Evolutionary conservation across 2,888 invertebrate genomes (phyloP), one percentile per base, ranked within the genome.

Genomic region (Biston betularia): DNA sequence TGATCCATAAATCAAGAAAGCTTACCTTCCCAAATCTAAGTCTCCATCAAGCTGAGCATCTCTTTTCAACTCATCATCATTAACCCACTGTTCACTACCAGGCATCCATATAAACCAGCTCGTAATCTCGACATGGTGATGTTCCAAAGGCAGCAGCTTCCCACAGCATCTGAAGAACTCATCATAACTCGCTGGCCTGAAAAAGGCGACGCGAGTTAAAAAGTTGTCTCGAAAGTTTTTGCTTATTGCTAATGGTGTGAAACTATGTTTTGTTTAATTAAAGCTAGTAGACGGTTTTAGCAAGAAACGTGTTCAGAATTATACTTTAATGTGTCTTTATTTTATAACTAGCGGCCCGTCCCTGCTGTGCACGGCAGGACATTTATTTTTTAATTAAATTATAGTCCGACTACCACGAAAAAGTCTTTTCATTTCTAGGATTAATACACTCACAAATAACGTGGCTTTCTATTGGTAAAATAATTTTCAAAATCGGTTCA

Each of bases 51-150:
- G 7, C 15, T 14, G 6, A 24, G 4, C 24, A 24, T 24, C 48
- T n/a, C 6, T 59, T 24, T 34, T 42, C 24, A 33, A 10, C 50
- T 24, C 45, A 24, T 54, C 24, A 5, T 61, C 53, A 15, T 46
- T 40, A 40, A 46, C 0, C 12, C 42, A 35, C 33, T 33, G 40
- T 15, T 61, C 61, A n/a, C 45, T 35, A 24, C 48, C 54, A 48
- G 54, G 40, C 53, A 46, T 62, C 61, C 61, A 62, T n/a, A 54
- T 54, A 15, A 40, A 62, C 54, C 61, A 54, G 46, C 61, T 54
- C 8, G 48, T 12, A 35, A 44, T 15, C 12, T 45, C 60, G 24
- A 24, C 54, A n/a, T 14, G 24, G 35, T 54, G 46, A 5, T 38
- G 15, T 0, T 54, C 35, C 45, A 14, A 15, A 6, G 40, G 38